A percentile compares a stretch with the other conserved stretches of the same genome.
Conservation (phyloP, 2,888 invertebrate genomes). For the Pemphredon lugubris region DNA sequence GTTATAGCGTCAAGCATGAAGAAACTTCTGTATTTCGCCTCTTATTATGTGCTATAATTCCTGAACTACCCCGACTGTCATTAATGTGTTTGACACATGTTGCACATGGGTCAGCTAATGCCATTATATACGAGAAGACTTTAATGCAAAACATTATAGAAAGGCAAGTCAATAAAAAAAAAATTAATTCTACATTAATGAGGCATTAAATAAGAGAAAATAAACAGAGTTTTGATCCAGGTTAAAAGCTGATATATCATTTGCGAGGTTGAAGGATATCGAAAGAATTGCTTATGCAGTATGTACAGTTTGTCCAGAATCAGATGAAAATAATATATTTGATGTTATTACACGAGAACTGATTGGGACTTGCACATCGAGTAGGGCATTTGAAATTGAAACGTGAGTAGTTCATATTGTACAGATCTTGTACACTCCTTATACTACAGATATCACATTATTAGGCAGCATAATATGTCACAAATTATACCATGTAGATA, state of each 20-base stretch:
- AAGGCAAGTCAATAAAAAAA: constrained; percentile 63
- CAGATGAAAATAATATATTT: constrained; percentile 81
- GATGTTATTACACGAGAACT: constrained; percentile 82
- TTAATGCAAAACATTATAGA: constrained; percentile 82
- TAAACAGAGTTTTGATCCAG: constrained; percentile 56
- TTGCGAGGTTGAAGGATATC: constrained; percentile 87
- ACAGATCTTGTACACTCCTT: background rate
- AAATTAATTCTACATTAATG: background rate
- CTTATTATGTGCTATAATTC: constrained; percentile 59
- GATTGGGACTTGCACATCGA: constrained; percentile 62
- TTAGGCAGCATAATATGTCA: no score
- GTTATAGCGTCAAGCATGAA: constrained; percentile 51
- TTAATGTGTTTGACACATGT: constrained; percentile 86
- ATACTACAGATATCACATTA: background rate
- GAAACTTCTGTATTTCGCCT: constrained; percentile 2
- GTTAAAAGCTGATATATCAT: constrained; percentile 81
- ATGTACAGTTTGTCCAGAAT: constrained; percentile 84
- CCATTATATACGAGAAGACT: constrained; percentile 81
- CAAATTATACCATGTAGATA: no score
- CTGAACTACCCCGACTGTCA: constrained; percentile 84
- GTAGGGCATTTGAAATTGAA: constrained; percentile 14
- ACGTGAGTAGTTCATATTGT: constrained; percentile 21
- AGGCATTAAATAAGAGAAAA: background rate
- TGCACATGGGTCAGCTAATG: constrained; percentile 84
- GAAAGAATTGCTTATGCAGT: constrained; percentile 86